phyloP scores from a whole-genome alignment of 2,888 invertebrate genomes.

The Sussaba pulchella region DNA sequence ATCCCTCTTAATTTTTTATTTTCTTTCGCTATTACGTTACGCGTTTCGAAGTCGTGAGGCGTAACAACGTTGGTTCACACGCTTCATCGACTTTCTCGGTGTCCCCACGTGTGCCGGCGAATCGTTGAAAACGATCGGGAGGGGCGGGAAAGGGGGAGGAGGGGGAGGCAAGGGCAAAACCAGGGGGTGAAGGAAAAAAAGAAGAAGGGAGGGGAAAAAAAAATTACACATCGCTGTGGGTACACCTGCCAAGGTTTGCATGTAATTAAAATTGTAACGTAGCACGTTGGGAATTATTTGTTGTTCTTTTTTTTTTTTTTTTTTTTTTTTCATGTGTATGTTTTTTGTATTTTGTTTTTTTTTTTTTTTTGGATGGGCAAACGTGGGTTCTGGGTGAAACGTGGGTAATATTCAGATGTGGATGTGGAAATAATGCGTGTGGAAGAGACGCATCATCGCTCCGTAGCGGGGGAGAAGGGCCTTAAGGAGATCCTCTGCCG shows the following conservation, averaged over 20 bases:
- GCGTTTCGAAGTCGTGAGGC: background rate
- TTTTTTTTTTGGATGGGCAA: slow-evolving; percentile 37
- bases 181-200: background rate
- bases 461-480: too few species aligned
- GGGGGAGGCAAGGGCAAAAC: background rate
- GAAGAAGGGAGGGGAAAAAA: slow-evolving; percentile 34
- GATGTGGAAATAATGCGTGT: slow-evolving; percentile 7
- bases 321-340: too few species aligned
- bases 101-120: background rate
- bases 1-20: slow-evolving; percentile 1
- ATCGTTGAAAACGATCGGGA: background rate
- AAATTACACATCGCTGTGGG: slow-evolving; percentile 51
- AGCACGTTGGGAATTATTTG: slow-evolving; percentile 45
- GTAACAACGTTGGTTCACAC: slow-evolving; percentile 53
- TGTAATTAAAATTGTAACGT: slow-evolving; percentile 60
- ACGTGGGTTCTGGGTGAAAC: slow-evolving; percentile 17
- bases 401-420: slow-evolving; percentile 49
- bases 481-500: background rate
- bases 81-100: slow-evolving; percentile 51
- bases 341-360: too few species aligned
- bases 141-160: background rate
- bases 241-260: slow-evolving; percentile 64
- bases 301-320: slow-evolving; percentile 4
- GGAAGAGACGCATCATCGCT: slow-evolving; percentile 14
- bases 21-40: slow-evolving; percentile 6